Evolutionary conservation across 2,797 vertebrate species (phyloP).

Genomic region (Pteronotus mesoamericanus): DNA sequence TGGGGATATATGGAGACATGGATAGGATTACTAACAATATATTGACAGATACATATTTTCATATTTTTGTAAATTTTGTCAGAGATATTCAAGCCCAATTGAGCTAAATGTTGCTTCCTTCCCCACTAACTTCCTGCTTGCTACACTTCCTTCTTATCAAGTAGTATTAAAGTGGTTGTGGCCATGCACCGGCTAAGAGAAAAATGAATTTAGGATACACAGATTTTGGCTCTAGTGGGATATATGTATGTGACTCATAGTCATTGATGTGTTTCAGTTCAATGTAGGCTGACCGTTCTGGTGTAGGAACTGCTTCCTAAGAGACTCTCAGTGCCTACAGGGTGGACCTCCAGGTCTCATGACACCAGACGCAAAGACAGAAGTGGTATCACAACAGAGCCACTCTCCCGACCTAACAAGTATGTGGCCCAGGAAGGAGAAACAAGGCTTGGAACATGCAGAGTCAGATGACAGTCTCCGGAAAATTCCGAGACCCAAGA

Average conservation of each 20-base stretch:
- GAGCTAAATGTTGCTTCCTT: background rate
- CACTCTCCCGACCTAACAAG: background rate
- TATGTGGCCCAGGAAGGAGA: background rate
- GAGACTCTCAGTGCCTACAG: background rate
- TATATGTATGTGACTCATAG: background rate
- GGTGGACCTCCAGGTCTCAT: no score
- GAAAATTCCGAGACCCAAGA: background rate
- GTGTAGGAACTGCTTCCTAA: background rate
- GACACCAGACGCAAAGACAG: background rate
- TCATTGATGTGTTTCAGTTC: background rate
- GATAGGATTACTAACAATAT: background rate
- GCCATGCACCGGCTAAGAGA: background rate
- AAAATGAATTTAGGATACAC: background rate
- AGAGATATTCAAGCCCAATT: background rate
- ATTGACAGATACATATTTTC: background rate
- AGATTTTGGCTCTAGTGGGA: background rate
- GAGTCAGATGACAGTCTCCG: background rate
- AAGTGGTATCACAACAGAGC: background rate
- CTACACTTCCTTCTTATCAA: background rate
- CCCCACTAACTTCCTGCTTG: background rate
- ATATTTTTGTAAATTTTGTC: background rate
- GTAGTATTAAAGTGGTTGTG: background rate
- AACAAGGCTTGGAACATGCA: background rate
- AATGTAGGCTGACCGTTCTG: background rate
- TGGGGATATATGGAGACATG: background rate